Percentiles rank a stretch among this genome's conserved stretches.
Conservation (phyloP, 2,888 invertebrate genomes). For the Cataglyphis livida region DNA sequence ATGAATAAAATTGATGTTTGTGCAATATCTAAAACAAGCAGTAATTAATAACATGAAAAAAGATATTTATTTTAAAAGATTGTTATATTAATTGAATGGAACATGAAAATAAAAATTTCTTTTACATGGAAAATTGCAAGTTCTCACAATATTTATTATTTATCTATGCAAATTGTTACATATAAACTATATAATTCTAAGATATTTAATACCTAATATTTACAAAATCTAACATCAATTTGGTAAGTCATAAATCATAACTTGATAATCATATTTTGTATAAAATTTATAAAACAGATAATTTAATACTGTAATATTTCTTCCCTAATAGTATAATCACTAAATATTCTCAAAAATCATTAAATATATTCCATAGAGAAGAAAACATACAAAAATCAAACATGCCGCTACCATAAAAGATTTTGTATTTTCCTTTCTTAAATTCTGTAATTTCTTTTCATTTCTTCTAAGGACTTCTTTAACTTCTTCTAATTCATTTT, state of each 20-base stretch:
- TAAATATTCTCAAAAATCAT: slow-evolving; percentile 68
- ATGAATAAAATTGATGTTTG: slow-evolving; percentile 2
- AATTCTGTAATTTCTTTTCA: slow-evolving; percentile 74
- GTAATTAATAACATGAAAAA: neutral
- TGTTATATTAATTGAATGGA: neutral
- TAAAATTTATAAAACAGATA: slow-evolving; percentile 14
- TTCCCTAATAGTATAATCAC: neutral
- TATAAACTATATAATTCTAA: neutral
- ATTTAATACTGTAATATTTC: neutral
- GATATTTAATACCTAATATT: slow-evolving; percentile 15
- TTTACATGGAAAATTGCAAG: neutral
- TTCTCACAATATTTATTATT: neutral
- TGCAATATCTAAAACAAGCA: neutral
- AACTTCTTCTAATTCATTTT: slow-evolving; percentile 78
- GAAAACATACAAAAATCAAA: slow-evolving; percentile 77
- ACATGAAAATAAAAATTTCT: slow-evolving; percentile 1
- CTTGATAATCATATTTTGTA: neutral
- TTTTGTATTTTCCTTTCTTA: slow-evolving; percentile 80
- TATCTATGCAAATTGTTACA: neutral
- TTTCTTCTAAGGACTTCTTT: slow-evolving; percentile 78
- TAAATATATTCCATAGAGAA: slow-evolving; percentile 78
- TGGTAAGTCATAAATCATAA: neutral
- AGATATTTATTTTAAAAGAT: slow-evolving; percentile 8
- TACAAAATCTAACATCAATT: neutral
- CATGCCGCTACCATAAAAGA: slow-evolving; percentile 79